phyloP scores from a whole-genome alignment of 2,888 invertebrate genomes.

The Malthinus flaveolus region DNA sequence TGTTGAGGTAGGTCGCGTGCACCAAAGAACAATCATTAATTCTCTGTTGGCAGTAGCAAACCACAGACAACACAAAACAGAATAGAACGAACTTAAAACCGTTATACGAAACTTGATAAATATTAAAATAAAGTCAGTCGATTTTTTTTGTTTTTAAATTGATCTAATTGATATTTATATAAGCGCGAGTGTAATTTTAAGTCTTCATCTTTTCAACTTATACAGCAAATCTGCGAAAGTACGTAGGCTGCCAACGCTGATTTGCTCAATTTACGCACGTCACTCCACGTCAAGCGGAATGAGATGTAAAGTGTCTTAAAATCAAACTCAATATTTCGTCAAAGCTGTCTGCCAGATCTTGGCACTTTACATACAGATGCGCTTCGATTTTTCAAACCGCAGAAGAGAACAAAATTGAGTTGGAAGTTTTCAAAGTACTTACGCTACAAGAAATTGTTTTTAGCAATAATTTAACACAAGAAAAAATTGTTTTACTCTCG shows the following conservation, averaged over 20 bases:
- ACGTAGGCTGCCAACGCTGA: slow-evolving; percentile 47
- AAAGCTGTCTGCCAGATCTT: slow-evolving; percentile 40
- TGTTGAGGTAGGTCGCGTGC: slow-evolving; percentile 45
- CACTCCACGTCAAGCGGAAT: slow-evolving; percentile 52
- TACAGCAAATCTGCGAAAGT: slow-evolving; percentile 28
- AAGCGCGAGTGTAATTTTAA: not conserved
- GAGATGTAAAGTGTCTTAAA: slow-evolving; percentile 55
- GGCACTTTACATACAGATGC: slow-evolving; percentile 46
- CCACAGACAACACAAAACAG: slow-evolving; percentile 27
- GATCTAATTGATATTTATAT: not conserved
- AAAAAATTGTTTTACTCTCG: no score
- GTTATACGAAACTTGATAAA: slow-evolving; percentile 10
- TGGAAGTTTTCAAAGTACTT: slow-evolving; percentile 24
- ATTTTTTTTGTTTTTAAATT: not conserved
- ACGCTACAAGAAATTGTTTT: slow-evolving; percentile 9
- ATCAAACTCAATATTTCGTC: slow-evolving; percentile 53
- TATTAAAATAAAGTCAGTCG: not conserved
- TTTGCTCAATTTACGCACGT: slow-evolving; percentile 55
- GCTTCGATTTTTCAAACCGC: slow-evolving; percentile 33
- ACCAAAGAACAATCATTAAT: slow-evolving; percentile 37
- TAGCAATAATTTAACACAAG: not conserved
- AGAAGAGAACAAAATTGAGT: slow-evolving; percentile 24
- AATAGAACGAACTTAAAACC: slow-evolving; percentile 11
- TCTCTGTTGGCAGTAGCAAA: slow-evolving; percentile 30
- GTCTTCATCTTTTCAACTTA: not conserved